phyloP scores from a whole-genome alignment of 1,140 invertebrate species.

The Tetragnatha versicolor region DNA sequence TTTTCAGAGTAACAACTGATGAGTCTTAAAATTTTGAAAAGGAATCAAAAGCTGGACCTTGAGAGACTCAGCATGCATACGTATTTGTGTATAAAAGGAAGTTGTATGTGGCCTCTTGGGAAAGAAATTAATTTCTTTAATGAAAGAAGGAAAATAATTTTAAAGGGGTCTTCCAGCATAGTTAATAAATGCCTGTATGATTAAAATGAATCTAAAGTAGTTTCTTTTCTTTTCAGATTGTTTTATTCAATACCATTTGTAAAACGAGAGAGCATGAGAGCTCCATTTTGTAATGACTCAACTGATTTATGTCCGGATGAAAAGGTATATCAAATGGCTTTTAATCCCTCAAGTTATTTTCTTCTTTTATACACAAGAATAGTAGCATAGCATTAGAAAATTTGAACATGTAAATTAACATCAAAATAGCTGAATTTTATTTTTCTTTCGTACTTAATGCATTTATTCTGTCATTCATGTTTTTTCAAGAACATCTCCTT shows the following conservation, averaged over 20 bases:
- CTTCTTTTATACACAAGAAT: no score
- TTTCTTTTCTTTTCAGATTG: not conserved
- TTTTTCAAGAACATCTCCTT: no score
- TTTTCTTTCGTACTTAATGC: not conserved
- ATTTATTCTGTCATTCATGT: no score
- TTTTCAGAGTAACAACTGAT: no score
- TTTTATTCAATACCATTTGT: not conserved
- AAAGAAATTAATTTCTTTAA: not conserved
- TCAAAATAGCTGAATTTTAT: no score
- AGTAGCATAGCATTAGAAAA: no score
- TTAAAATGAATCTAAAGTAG: not conserved
- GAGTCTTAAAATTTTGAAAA: no score
- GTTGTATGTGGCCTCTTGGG: not conserved
- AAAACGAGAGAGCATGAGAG: constrained; percentile 35
- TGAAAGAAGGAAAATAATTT: not conserved
- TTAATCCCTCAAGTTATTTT: no score
- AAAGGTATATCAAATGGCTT: no score
- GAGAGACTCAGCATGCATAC: no score
- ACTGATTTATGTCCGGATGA: constrained; percentile 40
- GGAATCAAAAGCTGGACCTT: not conserved
- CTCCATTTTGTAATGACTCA: constrained; percentile 45
- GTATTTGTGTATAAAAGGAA: not conserved
- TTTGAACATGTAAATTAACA: no score
- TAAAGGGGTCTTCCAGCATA: not conserved
- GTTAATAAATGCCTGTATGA: not conserved